Conservation (phyloP, 2,888 invertebrate genomes). For the Orchestes rusci region DNA sequence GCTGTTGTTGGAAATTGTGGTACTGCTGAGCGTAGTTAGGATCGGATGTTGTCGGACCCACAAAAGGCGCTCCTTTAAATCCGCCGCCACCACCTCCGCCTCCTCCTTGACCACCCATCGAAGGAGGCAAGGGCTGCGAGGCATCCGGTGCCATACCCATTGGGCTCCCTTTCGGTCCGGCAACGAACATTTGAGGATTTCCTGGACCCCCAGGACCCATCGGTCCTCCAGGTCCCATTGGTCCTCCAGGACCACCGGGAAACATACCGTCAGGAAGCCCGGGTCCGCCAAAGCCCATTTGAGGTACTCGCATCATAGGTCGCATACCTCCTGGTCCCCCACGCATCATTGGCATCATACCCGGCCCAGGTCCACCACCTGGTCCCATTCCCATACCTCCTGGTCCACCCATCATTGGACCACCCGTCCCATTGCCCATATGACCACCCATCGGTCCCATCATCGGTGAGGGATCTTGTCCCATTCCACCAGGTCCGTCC, state of each 20-base stretch:
- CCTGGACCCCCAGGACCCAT: constrained; percentile 14
- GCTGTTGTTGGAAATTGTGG: constrained; percentile 91
- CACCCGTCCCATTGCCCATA: constrained; percentile 37
- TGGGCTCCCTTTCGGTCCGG: constrained; percentile 51
- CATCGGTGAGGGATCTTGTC: constrained; percentile 43
- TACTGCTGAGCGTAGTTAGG: constrained; percentile 92
- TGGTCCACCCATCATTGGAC: constrained; percentile 42
- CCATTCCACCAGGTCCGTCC: constrained; percentile 40
- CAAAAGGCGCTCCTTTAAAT: constrained; percentile 73
- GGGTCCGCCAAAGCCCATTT: constrained; percentile 32
- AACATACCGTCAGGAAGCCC: constrained; percentile 35
- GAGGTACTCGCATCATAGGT: constrained; percentile 35
- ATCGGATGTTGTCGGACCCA: constrained; percentile 79
- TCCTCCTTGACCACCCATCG: constrained; percentile 73
- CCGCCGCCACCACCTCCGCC: no score
- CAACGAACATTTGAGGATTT: constrained; percentile 51
- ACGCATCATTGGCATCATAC: constrained; percentile 41
- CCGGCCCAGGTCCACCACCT: constrained; percentile 41
- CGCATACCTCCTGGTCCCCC: constrained; percentile 37
- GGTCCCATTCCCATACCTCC: constrained; percentile 40
- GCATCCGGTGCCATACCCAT: constrained; percentile 56
- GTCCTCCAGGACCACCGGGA: constrained; percentile 30
- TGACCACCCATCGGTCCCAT: constrained; percentile 43
- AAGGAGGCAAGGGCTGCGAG: constrained; percentile 69
- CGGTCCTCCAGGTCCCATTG: constrained; percentile 11